A percentile compares a stretch with the other conserved stretches of the same genome.
Evolutionary conservation across 2,113 vertebrate species (phyloP).

Genomic region (Megaceryle torquata): DNA sequence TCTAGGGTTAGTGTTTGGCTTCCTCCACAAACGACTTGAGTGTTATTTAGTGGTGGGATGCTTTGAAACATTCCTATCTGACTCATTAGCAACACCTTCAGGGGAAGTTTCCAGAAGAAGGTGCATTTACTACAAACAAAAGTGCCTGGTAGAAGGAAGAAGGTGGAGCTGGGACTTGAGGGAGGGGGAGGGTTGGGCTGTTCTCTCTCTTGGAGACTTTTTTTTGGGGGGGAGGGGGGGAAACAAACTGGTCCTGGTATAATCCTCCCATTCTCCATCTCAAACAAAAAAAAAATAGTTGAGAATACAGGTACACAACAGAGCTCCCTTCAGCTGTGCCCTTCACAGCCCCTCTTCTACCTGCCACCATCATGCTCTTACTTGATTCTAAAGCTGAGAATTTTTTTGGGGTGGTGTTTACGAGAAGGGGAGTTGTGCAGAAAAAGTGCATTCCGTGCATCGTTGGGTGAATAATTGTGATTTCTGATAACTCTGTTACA

Average conservation of each 20-base stretch:
- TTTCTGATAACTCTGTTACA: too few species aligned
- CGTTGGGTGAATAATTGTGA: too few species aligned
- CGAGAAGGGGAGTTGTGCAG: rapidly evolving
- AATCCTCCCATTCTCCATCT: too few species aligned
- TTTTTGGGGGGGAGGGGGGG: rapidly evolving
- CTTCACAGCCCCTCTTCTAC: too few species aligned
- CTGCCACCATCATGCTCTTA: too few species aligned
- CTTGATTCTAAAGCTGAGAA: rapidly evolving
- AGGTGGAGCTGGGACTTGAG: too few species aligned
- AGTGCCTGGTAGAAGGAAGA: background rate
- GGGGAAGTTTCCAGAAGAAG: background rate
- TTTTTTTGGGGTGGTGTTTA: rapidly evolving
- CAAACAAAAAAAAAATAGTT: background rate
- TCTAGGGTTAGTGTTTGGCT: background rate
- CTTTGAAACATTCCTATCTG: rapidly evolving
- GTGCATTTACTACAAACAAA: background rate
- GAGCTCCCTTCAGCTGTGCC: background rate
- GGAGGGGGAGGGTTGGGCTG: rapidly evolving
- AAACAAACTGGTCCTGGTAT: too few species aligned
- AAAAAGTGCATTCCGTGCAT: too few species aligned
- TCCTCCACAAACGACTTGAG: rapidly evolving
- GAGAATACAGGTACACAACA: background rate
- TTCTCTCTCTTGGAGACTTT: too few species aligned
- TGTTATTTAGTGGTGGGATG: background rate
- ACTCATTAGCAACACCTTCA: too few species aligned